These are phyloP conservation scores for Eutolmus rufibarbis DNA, from an alignment of 2,888 invertebrate species.

Conservation along the genomic window DNA sequence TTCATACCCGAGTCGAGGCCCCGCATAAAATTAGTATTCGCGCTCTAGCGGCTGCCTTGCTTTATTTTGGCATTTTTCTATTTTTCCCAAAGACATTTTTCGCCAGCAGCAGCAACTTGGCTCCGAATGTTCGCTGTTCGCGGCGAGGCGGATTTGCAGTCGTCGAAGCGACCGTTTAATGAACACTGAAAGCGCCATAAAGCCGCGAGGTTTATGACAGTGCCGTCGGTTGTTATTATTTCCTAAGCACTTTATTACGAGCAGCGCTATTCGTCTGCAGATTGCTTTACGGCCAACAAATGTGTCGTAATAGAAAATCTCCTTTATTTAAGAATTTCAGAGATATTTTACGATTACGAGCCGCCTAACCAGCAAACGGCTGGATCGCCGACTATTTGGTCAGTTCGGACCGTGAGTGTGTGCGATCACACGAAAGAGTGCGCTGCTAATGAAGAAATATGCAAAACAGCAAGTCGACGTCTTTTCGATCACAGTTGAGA, in stretches of 20 bases:
- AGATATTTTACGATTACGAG: slow-evolving; percentile 21
- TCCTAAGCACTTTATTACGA: slow-evolving; percentile 13
- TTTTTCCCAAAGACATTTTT: slow-evolving; percentile 15
- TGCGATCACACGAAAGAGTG: background rate
- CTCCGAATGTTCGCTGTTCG: background rate
- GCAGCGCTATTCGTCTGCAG: slow-evolving; percentile 25
- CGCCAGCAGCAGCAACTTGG: background rate
- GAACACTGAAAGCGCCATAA: slow-evolving; percentile 32
- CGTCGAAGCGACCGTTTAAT: slow-evolving; percentile 14
- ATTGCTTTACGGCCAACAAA: slow-evolving; percentile 36
- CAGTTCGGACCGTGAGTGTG: background rate
- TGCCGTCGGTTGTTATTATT: slow-evolving; percentile 32
- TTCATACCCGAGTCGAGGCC: background rate
- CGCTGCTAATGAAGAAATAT: slow-evolving; percentile 12
- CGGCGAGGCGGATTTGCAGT: background rate
- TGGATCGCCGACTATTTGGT: background rate
- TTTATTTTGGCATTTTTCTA: slow-evolving; percentile 34
- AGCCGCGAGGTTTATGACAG: slow-evolving; percentile 20
- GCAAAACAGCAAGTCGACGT: background rate
- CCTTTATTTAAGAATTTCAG: slow-evolving; percentile 16
- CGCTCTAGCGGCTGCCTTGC: background rate
- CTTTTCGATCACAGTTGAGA: background rate
- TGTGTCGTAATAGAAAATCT: slow-evolving; percentile 37
- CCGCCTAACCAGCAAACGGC: background rate
- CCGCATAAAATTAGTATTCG: slow-evolving; percentile 11